These are phyloP conservation scores for Staurois parvus DNA, from an alignment of 2,797 vertebrate genomes.

Conservation along the genomic window DNA sequence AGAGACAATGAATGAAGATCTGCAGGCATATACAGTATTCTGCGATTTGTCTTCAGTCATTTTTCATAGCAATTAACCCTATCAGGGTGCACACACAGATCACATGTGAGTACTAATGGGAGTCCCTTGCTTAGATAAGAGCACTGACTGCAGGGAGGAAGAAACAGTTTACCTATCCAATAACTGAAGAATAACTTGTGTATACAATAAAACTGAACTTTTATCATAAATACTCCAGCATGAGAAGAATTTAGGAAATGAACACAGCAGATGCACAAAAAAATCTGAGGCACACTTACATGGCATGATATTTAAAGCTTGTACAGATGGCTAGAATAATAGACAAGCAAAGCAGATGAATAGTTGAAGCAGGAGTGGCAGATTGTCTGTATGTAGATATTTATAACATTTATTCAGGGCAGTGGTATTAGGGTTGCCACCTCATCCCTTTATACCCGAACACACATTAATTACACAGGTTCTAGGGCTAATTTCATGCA, in stretches of 20 bases:
- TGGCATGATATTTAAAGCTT: not conserved
- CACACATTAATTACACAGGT: too few relatives aligned
- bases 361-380: not conserved
- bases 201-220: too few relatives aligned
- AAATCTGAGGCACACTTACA: not conserved
- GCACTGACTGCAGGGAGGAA: not conserved
- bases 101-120: not conserved
- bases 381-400: not conserved
- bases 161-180: too few relatives aligned
- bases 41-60: not conserved
- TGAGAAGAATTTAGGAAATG: not conserved
- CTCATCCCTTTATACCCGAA: too few relatives aligned
- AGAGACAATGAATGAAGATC: not conserved
- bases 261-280: not conserved
- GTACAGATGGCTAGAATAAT: not conserved
- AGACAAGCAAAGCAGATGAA: not conserved
- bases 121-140: not conserved
- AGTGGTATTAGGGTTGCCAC: not conserved
- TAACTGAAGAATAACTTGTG: too few relatives aligned
- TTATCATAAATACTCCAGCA: not conserved
- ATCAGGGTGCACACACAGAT: too few relatives aligned
- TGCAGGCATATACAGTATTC: not conserved
- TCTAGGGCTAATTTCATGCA: too few relatives aligned
- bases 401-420: not conserved
- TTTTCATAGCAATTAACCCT: not conserved